These are phyloP conservation scores for Desoria tigrina DNA, from an alignment of 2,888 invertebrate genomes.

Conservation along the genomic window DNA sequence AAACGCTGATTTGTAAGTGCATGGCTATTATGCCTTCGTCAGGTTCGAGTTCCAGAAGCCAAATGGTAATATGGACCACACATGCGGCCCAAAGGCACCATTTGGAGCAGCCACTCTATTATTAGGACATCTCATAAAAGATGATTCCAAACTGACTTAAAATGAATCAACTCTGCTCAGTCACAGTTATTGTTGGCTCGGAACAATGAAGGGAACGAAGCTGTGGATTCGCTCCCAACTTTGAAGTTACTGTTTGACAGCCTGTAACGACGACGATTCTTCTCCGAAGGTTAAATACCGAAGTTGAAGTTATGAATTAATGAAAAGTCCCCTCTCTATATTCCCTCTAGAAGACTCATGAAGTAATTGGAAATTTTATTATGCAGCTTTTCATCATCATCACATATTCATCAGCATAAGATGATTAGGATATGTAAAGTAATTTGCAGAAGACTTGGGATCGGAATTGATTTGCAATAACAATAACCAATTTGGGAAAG, in stretches of 20 bases:
- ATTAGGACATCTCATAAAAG: constrained; percentile 9
- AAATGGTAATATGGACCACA: neutral
- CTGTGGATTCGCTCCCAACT: too few relatives aligned
- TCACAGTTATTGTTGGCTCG: neutral
- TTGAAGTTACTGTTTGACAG: too few relatives aligned
- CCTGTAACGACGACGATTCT: too few relatives aligned
- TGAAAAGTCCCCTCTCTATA: too few relatives aligned
- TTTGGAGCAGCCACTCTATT: constrained; percentile 8
- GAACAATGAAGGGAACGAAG: too few relatives aligned
- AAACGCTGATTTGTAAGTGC: neutral
- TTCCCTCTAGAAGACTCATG: too few relatives aligned
- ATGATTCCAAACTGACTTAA: constrained; percentile 2
- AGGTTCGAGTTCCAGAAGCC: neutral
- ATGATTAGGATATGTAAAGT: neutral
- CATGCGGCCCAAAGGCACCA: constrained; percentile 7
- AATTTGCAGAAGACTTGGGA: neutral
- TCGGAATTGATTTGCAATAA: constrained; percentile 5
- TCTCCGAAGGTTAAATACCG: too few relatives aligned
- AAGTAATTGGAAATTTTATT: too few relatives aligned
- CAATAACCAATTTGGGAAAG: constrained; percentile 2
- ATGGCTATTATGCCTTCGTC: neutral
- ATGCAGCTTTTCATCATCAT: too few relatives aligned
- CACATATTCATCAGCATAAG: too few relatives aligned
- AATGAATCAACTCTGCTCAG: constrained; percentile 9
- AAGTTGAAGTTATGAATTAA: too few relatives aligned